These are phyloP conservation scores for Madoqua kirkii DNA, from an alignment of 2,113 vertebrate genomes.

Conservation along the genomic window DNA sequence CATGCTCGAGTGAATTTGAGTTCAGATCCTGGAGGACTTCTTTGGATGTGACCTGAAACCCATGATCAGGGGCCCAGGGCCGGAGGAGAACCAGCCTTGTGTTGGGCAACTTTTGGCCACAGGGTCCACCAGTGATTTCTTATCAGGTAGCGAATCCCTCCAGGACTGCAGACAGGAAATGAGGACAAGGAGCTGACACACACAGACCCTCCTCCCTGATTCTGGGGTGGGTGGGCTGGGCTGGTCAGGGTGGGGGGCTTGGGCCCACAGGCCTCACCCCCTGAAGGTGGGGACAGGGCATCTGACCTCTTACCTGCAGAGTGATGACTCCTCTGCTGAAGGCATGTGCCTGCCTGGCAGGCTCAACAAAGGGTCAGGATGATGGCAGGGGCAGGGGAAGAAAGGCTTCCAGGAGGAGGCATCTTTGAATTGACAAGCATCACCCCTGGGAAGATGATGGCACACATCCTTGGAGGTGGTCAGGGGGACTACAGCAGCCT, in stretches of 20 bases:
- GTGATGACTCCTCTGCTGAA: no score
- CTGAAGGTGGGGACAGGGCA: neutral
- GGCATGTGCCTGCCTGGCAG: rapidly evolving
- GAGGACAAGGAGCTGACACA: neutral
- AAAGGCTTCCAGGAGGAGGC: neutral
- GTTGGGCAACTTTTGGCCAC: neutral
- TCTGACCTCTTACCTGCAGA: neutral
- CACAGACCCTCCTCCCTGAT: neutral
- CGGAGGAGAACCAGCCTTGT: neutral
- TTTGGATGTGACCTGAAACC: neutral
- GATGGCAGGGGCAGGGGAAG: neutral
- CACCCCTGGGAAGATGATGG: neutral
- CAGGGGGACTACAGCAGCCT: neutral
- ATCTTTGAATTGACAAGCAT: neutral
- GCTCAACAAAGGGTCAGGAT: neutral
- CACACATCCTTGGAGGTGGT: neutral
- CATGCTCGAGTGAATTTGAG: neutral
- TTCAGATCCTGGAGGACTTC: neutral
- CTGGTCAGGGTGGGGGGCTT: neutral
- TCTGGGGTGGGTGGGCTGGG: neutral
- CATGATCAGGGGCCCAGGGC: neutral
- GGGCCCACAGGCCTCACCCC: neutral
- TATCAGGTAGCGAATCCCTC: neutral
- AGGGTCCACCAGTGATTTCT: neutral
- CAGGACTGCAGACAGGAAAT: neutral